Conservation (phyloP, 2,888 invertebrate species). For the Thereva unica region DNA sequence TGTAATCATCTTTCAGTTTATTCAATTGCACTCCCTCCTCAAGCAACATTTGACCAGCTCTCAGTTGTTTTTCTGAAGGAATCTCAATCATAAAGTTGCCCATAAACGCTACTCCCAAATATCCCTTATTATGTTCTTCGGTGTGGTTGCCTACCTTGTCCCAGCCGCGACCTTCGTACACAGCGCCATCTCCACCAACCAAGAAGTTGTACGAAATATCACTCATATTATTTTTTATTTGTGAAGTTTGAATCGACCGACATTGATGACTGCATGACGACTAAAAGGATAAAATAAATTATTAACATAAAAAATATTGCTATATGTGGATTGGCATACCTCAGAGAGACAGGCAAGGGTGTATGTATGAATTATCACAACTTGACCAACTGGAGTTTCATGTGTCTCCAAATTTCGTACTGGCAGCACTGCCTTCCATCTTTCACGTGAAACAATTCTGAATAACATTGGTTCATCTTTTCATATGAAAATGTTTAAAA, state of each 20-base stretch:
- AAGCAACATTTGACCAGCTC: too few relatives aligned
- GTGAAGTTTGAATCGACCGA: constrained; percentile 62
- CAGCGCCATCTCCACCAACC: constrained; percentile 75
- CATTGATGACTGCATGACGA: too few relatives aligned
- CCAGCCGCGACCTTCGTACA: constrained; percentile 78
- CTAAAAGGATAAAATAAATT: not conserved
- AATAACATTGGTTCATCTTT: not conserved
- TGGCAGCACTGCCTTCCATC: constrained; percentile 14
- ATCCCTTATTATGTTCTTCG: constrained; percentile 36
- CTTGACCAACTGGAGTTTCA: not conserved
- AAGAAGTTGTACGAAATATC: constrained; percentile 80
- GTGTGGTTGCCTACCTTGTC: constrained; percentile 72
- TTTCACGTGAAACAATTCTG: constrained; percentile 6
- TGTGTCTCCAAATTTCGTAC: not conserved
- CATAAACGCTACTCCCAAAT: too few relatives aligned
- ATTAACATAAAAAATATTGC: not conserved
- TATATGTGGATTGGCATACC: not conserved
- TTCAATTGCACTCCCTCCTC: too few relatives aligned
- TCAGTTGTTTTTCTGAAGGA: too few relatives aligned
- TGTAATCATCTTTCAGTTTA: too few relatives aligned
- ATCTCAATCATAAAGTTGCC: too few relatives aligned
- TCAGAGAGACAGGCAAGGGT: not conserved
- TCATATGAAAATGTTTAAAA: not conserved
- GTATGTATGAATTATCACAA: not conserved
- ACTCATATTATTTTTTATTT: constrained; percentile 68